Base-by-base conservation (phyloP, 2,113 vertebrate species). In the Dunckerocampus dactyliophorus region DNA sequence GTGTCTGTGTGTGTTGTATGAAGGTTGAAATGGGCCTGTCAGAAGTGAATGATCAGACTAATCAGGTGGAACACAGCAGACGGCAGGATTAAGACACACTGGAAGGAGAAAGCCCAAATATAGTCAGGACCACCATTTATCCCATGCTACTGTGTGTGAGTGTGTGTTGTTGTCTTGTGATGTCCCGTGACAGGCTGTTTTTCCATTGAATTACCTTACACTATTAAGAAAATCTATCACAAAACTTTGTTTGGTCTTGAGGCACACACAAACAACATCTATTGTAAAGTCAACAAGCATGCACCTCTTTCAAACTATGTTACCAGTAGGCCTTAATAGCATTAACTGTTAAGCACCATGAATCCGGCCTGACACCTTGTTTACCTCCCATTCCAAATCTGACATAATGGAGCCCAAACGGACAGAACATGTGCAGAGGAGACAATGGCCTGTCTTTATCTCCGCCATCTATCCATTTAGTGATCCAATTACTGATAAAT, bases 1-100 rank as follows among this genome's bases (percentile, higher is more conserved):
- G 42, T 59, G 59, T 61, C 21, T 2, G 42, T 59, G 59, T 59
- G 28, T 63, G n/a, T 69, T 19, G 56, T 62, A 37, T 51, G 50
- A 47, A 70, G 22, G 19, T 50, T 63, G 74, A 84, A 81, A 77
- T 77, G 62, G 57, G 69, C 43, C 68, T 80, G 79, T 85, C 82
- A 86, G 72, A 82, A 83, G 58, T 88, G 81, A 88, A 74, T 82
- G 82, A 87, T 85, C 79, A 76, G 72, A 75, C 71, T 85, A 82
- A 88, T 86, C 83, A 77, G 70, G 74, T 74, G 74, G 75, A 83
- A 75, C 69, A 46, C 24, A 43, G 65, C 75, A 78, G 76, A 81
- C 80, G 68, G 59, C 69, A 60, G 78, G 82, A 82, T 80, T 83
- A 85, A 83, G 77, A 80, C 52, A 62, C 59, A 73, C 62, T 37